Evolutionary conservation across 2,888 invertebrate species (phyloP).

Genomic region (Drosophila fungiperda): DNA sequence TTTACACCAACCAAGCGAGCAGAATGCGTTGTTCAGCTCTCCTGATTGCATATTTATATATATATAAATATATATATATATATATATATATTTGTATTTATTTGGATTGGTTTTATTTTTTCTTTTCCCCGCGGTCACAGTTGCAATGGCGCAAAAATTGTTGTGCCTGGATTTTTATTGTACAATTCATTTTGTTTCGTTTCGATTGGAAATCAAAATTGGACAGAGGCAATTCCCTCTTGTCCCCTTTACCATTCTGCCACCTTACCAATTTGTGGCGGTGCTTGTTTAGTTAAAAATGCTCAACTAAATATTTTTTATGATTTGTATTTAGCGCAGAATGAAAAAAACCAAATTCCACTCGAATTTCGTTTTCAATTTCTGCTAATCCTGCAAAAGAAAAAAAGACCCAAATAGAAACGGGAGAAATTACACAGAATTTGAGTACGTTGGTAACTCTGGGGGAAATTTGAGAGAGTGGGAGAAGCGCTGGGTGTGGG

Average conservation of each 20-base stretch:
- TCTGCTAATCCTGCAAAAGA: conserved; percentile 59
- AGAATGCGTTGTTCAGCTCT: neutral
- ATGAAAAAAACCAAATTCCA: conserved; percentile 1
- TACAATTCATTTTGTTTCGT: conserved; percentile 23
- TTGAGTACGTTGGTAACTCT: conserved; percentile 37
- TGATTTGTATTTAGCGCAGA: conserved; percentile 52
- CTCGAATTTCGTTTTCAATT: conserved; percentile 58
- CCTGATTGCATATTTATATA: neutral
- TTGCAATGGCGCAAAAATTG: conserved; percentile 50
- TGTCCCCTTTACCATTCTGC: too few relatives aligned
- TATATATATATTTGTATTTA: neutral
- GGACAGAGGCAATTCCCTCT: neutral
- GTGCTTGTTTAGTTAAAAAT: conserved; percentile 57
- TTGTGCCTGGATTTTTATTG: conserved; percentile 46
- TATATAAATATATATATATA: neutral
- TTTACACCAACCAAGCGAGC: neutral
- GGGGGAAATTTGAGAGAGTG: conserved; percentile 12
- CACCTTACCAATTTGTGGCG: conserved; percentile 16
- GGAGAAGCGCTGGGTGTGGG: too few relatives aligned
- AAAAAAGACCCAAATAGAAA: conserved; percentile 13
- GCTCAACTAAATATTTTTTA: conserved; percentile 64
- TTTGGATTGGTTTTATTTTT: conserved; percentile 11
- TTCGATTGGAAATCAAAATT: conserved; percentile 23
- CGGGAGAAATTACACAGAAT: conserved; percentile 61
- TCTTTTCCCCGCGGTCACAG: conserved; percentile 15